These are phyloP conservation scores for Oceanites oceanicus DNA, from an alignment of 2,113 vertebrate genomes.

Conservation along the genomic window DNA sequence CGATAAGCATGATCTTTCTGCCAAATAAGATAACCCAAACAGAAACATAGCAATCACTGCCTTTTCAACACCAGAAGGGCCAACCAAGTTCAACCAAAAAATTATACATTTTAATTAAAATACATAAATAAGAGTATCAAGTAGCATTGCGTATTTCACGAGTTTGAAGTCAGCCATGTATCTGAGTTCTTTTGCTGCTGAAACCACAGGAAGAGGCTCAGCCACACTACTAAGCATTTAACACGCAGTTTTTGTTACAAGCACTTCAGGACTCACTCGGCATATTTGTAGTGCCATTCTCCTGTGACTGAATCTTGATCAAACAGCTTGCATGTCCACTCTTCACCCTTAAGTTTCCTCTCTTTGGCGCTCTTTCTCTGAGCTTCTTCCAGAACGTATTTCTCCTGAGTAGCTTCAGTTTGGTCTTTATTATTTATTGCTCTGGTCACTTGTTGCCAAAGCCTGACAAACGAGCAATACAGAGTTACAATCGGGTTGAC, in stretches of 20 bases:
- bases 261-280: slow-evolving; percentile 84
- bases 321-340: slow-evolving; percentile 89
- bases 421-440: slow-evolving; percentile 98
- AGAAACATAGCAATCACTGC: not conserved
- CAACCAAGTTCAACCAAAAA: not conserved
- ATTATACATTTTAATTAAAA: not conserved
- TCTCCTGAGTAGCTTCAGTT: slow-evolving; percentile 96
- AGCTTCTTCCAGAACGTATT: slow-evolving; percentile 92
- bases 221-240: not conserved
- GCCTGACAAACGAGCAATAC: slow-evolving; percentile 70
- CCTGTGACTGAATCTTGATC: slow-evolving; percentile 90
- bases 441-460: slow-evolving; percentile 96
- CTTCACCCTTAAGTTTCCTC: slow-evolving; percentile 88
- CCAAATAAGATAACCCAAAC: too few relatives aligned
- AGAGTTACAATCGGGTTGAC: not conserved
- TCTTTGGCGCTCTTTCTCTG: slow-evolving; percentile 93
- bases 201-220: not conserved
- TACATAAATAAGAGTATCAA: not conserved
- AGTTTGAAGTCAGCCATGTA: not conserved
- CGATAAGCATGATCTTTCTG: too few relatives aligned
- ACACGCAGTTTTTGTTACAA: not conserved
- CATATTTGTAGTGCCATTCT: slow-evolving; percentile 96
- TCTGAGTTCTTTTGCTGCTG: not conserved
- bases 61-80: not conserved
- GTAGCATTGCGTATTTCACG: not conserved